A percentile compares a stretch with the other conserved stretches of the same genome.
These are phyloP conservation scores for Anseranas semipalmata DNA, from an alignment of 2,113 vertebrate genomes.

Conservation along the genomic window DNA sequence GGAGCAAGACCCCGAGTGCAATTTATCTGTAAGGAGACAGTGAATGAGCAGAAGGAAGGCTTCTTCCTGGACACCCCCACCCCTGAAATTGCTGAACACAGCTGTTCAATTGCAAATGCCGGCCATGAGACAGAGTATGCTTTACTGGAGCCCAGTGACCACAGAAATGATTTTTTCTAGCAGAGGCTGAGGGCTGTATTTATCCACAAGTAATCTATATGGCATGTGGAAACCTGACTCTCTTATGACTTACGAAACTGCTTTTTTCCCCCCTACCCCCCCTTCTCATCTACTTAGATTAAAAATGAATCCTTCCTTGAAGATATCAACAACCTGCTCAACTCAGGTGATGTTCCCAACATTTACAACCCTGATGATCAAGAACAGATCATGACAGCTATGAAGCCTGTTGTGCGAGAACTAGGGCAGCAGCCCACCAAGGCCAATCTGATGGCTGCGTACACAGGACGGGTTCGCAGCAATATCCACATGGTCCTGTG, in stretches of 20 bases:
- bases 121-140: not conserved
- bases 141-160: not conserved
- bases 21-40: not conserved
- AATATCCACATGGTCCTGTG: constrained; percentile 92
- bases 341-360: constrained; percentile 89
- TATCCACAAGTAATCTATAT: not conserved
- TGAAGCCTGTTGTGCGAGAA: constrained; percentile 85
- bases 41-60: not conserved
- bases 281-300: constrained; percentile 75
- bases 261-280: not conserved
- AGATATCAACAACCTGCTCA: constrained; percentile 91
- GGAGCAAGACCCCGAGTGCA: not conserved
- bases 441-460: constrained; percentile 88
- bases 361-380: constrained; percentile 86
- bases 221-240: not conserved
- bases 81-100: not conserved
- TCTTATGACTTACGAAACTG: not conserved
- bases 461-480: constrained; percentile 81
- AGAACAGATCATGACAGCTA: constrained; percentile 84
- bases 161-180: not conserved
- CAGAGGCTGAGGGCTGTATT: not conserved
- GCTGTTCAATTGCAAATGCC: not conserved
- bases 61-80: not conserved
- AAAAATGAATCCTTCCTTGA: constrained; percentile 92
- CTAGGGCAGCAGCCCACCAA: constrained; percentile 89